These are phyloP conservation scores for Centropus unirufus DNA, from an alignment of 2,113 vertebrate species.

Conservation along the genomic window DNA sequence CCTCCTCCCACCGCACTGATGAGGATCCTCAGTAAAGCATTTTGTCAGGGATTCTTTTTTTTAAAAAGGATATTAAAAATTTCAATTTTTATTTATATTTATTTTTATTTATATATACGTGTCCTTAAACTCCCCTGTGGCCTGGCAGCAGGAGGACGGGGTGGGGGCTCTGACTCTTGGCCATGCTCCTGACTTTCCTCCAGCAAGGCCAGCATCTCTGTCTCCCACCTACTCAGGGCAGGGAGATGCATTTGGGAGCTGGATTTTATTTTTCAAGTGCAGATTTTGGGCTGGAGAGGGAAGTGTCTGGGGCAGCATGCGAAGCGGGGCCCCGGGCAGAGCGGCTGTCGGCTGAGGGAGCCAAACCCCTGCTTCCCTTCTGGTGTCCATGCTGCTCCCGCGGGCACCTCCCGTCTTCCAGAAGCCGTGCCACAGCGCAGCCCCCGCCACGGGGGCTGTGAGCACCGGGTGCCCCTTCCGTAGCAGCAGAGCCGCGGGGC, in stretches of 20 bases:
- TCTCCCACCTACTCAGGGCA: neutral
- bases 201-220: neutral
- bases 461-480: too few species aligned
- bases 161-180: neutral
- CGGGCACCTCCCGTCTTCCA: fast-evolving
- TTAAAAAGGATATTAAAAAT: constrained; percentile 10
- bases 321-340: fast-evolving
- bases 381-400: fast-evolving
- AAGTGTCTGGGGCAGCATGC: fast-evolving
- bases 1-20: fast-evolving
- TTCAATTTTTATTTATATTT: neutral
- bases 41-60: neutral
- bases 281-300: neutral
- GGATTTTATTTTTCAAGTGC: neutral
- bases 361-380: fast-evolving
- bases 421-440: neutral
- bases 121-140: fast-evolving
- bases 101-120: neutral
- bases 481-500: neutral
- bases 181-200: neutral
- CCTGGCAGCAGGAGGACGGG: fast-evolving
- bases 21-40: neutral
- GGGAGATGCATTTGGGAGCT: neutral
- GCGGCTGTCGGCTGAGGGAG: neutral
- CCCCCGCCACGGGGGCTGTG: too few species aligned